phyloP scores from a whole-genome alignment of 1,140 invertebrate species.

The Chlorops oryzae region DNA sequence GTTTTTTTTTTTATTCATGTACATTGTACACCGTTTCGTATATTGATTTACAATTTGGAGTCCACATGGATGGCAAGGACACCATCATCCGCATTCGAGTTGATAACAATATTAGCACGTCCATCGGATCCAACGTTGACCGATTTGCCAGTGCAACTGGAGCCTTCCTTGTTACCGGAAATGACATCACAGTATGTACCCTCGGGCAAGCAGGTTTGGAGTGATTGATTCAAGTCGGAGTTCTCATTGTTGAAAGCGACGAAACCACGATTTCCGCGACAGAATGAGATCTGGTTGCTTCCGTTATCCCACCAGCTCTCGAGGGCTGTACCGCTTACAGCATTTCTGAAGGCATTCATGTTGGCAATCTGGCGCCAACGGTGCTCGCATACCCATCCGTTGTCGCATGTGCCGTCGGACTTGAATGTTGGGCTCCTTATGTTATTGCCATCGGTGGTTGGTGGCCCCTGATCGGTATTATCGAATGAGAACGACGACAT shows the following conservation, averaged over 20 bases:
- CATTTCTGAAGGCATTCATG: conserved; percentile 75
- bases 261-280: conserved; percentile 64
- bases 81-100: conserved; percentile 55
- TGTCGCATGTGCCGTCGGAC: conserved; percentile 46
- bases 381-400: conserved; percentile 87
- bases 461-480: conserved; percentile 51
- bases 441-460: conserved; percentile 32
- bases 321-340: conserved; percentile 52
- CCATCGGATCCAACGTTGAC: conserved; percentile 62
- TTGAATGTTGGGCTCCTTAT: conserved; percentile 54
- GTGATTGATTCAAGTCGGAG: conserved; percentile 51
- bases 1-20: no score
- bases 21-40: no score
- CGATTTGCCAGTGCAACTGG: conserved; percentile 63
- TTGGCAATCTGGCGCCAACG: conserved; percentile 79
- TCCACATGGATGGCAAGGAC: conserved; percentile 71
- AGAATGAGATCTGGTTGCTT: conserved; percentile 72
- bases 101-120: conserved; percentile 58
- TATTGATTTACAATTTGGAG: conserved; percentile 35
- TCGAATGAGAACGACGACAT: conserved; percentile 69
- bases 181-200: conserved; percentile 85
- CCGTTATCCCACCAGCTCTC: conserved; percentile 72
- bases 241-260: conserved; percentile 65
- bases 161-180: conserved; percentile 58
- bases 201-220: conserved; percentile 66